Evolutionary conservation across 2,888 invertebrate genomes (phyloP).

Genomic region (Caradrina clavipalpis): DNA sequence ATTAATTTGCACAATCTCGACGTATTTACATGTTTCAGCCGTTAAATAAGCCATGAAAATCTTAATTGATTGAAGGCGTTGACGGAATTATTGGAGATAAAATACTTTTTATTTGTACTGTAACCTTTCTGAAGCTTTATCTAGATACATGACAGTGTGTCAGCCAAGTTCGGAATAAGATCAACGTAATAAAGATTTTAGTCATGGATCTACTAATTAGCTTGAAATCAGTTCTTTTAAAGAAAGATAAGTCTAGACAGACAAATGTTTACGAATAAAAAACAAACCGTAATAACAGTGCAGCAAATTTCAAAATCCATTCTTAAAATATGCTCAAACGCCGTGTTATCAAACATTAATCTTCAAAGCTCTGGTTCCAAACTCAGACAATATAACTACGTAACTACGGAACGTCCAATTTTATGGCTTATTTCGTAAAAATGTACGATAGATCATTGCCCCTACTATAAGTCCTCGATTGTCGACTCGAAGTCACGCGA

Average conservation of each 20-base stretch:
- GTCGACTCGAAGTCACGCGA: slow-evolving; percentile 71
- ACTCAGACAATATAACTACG: slow-evolving; percentile 72
- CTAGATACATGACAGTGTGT: too few species aligned
- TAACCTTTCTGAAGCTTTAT: not conserved
- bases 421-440: slow-evolving; percentile 87
- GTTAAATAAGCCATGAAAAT: slow-evolving; percentile 2
- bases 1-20: slow-evolving; percentile 43
- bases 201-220: not conserved
- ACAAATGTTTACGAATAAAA: not conserved
- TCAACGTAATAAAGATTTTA: not conserved
- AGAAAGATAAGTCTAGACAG: not conserved
- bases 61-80: slow-evolving; percentile 17
- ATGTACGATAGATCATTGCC: slow-evolving; percentile 83
- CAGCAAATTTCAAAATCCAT: slow-evolving; percentile 10
- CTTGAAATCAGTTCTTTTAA: not conserved
- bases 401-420: slow-evolving; percentile 79
- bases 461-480: slow-evolving; percentile 73
- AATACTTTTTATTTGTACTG: slow-evolving; percentile 7
- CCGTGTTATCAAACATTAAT: slow-evolving; percentile 55
- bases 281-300: not conserved
- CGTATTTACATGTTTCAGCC: slow-evolving; percentile 37
- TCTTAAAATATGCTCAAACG: slow-evolving; percentile 21
- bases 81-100: slow-evolving; percentile 30
- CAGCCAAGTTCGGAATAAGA: not conserved
- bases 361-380: slow-evolving; percentile 48